These are phyloP conservation scores for Gobionotothen gibberifrons DNA, from an alignment of 2,797 vertebrate species.

Conservation along the genomic window DNA sequence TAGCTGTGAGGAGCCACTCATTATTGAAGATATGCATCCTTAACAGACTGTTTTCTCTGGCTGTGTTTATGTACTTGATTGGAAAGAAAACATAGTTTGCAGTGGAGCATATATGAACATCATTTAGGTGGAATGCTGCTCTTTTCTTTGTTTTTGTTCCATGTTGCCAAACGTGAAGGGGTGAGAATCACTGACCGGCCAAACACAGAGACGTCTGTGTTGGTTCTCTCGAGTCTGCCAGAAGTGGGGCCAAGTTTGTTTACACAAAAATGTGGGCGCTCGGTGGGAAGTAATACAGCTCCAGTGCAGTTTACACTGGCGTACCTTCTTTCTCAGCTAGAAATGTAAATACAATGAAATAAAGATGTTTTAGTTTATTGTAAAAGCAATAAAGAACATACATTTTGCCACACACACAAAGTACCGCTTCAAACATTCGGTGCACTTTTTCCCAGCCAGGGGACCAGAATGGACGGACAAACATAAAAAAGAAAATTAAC, in stretches of 20 bases:
- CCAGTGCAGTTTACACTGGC: background rate
- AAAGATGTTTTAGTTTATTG: slow-evolving; percentile 46
- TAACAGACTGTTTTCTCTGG: slow-evolving; percentile 3
- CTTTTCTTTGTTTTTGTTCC: slow-evolving; percentile 56
- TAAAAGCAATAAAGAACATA: slow-evolving; percentile 38
- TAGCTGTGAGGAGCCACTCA: background rate
- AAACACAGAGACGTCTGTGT: slow-evolving; percentile 75
- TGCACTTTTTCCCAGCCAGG: background rate
- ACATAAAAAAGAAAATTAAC: background rate
- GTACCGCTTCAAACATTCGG: slow-evolving; percentile 28
- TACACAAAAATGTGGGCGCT: slow-evolving; percentile 58
- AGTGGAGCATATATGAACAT: slow-evolving; percentile 49
- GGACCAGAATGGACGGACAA: background rate
- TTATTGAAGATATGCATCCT: background rate
- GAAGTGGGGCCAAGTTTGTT: slow-evolving; percentile 65
- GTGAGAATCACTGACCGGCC: slow-evolving; percentile 52
- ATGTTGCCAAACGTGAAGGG: slow-evolving; percentile 63
- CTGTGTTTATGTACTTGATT: slow-evolving; percentile 12
- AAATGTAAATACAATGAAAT: slow-evolving; percentile 1
- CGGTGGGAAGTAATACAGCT: slow-evolving; percentile 49
- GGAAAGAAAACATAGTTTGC: slow-evolving; percentile 24
- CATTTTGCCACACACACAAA: slow-evolving; percentile 1
- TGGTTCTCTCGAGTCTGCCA: slow-evolving; percentile 61
- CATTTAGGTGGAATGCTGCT: slow-evolving; percentile 68
- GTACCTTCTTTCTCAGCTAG: background rate